A percentile compares a stretch with the other conserved stretches of the same genome.
Conservation (phyloP, 2,113 vertebrate species). For the Sapayoa aenigma region DNA sequence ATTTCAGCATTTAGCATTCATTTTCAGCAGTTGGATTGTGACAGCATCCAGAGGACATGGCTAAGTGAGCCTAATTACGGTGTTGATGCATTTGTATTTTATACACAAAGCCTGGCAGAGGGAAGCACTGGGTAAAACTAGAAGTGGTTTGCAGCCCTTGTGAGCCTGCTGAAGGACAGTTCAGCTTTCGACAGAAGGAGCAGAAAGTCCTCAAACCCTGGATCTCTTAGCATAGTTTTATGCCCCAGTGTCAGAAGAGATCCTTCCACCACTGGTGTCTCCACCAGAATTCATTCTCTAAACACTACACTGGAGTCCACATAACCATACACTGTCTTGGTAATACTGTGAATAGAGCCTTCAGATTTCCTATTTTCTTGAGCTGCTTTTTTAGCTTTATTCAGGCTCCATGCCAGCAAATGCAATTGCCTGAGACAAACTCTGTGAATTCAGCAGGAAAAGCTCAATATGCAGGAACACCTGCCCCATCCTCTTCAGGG, state of each 20-base stretch:
- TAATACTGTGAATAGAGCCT: not conserved
- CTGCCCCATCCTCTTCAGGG: not conserved
- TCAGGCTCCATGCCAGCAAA: not conserved
- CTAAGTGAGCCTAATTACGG: not conserved
- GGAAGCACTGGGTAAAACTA: not conserved
- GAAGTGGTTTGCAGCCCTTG: not conserved
- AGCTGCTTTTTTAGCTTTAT: not conserved
- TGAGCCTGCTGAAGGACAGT: not conserved
- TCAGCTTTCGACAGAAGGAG: not conserved
- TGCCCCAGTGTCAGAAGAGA: not conserved
- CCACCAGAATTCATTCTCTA: not conserved
- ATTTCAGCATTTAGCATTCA: not conserved
- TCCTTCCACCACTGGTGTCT: not conserved
- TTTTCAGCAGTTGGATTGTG: not conserved
- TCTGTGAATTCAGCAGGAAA: not conserved
- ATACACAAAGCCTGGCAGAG: not conserved
- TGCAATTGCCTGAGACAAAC: not conserved
- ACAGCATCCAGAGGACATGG: not conserved
- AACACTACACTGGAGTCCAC: not conserved
- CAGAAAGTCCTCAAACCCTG: not conserved
- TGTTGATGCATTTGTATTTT: not conserved
- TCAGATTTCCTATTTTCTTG: not conserved
- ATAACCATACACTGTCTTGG: not conserved
- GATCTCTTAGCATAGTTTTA: fast-evolving
- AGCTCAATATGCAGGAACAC: not conserved